These are phyloP conservation scores for Psettodes erumei DNA, from an alignment of 2,113 vertebrate species.

Conservation along the genomic window DNA sequence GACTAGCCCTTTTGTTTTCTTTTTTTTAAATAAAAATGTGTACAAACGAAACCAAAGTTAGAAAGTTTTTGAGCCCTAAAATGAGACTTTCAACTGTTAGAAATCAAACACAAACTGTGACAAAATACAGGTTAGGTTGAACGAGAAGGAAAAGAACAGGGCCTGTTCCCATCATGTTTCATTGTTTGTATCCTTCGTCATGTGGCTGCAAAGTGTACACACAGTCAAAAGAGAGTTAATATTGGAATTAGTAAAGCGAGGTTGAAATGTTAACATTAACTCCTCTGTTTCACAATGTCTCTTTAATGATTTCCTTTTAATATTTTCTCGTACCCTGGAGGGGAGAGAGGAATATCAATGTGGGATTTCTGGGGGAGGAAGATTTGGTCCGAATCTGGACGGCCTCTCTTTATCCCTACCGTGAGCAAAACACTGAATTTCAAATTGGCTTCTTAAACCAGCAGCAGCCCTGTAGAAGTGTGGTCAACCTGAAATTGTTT, in stretches of 20 bases:
- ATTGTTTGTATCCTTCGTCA: neutral
- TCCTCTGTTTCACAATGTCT: neutral
- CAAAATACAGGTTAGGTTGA: neutral
- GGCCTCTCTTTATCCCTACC: neutral
- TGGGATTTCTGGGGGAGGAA: slow-evolving; percentile 6
- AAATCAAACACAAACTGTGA: neutral
- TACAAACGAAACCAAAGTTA: neutral
- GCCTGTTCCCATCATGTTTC: neutral
- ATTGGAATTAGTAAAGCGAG: neutral
- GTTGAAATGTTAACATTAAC: neutral
- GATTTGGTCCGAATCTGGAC: neutral
- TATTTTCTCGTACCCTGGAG: neutral
- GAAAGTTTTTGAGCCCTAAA: neutral
- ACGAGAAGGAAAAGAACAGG: neutral
- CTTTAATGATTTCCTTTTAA: neutral
- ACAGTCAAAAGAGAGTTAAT: neutral
- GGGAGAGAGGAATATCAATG: neutral
- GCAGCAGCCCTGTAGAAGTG: slow-evolving; percentile 12
- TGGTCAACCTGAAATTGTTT: slow-evolving; percentile 28
- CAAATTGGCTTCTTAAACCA: slow-evolving; percentile 29
- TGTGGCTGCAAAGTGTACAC: neutral
- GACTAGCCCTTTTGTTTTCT: neutral
- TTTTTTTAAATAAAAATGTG: neutral
- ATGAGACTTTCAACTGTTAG: neutral
- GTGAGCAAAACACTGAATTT: slow-evolving; percentile 25